Percentiles rank a stretch among this genome's conserved stretches.
These are phyloP conservation scores for Apodemia zela DNA, from an alignment of 2,888 invertebrate species.

Conservation along the genomic window DNA sequence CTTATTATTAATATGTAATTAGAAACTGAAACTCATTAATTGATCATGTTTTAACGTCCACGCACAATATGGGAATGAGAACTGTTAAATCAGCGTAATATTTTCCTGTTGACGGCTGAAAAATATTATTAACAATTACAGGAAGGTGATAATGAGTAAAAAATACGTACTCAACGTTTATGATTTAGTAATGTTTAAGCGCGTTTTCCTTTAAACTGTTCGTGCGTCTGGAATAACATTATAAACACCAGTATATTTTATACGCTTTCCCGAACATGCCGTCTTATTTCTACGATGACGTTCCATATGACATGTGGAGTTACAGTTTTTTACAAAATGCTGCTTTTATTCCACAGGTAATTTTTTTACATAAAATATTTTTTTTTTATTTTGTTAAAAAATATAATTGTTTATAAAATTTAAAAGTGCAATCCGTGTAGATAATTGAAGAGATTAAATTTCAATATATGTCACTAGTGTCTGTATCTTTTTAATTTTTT, in stretches of 20 bases:
- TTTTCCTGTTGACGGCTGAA: slow-evolving; percentile 40
- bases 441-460: too few species aligned
- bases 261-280: slow-evolving; percentile 26
- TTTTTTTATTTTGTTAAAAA: slow-evolving; percentile 1
- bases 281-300: slow-evolving; percentile 26
- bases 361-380: neutral
- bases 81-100: slow-evolving; percentile 21
- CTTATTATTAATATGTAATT: too few species aligned
- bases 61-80: neutral
- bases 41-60: neutral
- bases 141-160: slow-evolving; percentile 33
- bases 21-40: neutral
- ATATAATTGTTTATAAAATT: too few species aligned
- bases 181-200: slow-evolving; percentile 28
- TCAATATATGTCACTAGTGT: too few species aligned
- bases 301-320: slow-evolving; percentile 37
- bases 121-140: slow-evolving; percentile 33
- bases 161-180: slow-evolving; percentile 30
- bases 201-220: slow-evolving; percentile 30
- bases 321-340: slow-evolving; percentile 36
- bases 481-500: too few species aligned
- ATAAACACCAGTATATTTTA: neutral
- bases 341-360: slow-evolving; percentile 36
- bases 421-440: too few species aligned
- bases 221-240: slow-evolving; percentile 12